Conservation (phyloP, 2,797 vertebrate genomes). For the Anguilla anguilla region DNA sequence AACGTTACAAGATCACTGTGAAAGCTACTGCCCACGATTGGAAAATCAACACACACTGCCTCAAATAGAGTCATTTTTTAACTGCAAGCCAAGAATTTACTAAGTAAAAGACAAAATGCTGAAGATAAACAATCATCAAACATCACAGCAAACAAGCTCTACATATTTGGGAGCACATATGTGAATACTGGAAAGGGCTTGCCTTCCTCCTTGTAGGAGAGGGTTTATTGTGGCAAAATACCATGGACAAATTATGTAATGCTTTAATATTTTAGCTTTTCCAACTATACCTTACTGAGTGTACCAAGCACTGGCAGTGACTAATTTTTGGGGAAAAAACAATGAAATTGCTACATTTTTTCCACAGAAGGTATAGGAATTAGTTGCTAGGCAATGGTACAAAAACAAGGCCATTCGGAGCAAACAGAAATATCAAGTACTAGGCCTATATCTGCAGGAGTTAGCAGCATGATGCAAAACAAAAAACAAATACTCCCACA, state of each 20-base stretch:
- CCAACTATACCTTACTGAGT: background rate
- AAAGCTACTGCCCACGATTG: background rate
- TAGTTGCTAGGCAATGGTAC: background rate
- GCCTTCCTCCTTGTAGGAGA: background rate
- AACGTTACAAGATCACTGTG: background rate
- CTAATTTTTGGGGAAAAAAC: background rate
- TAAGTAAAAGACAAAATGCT: background rate
- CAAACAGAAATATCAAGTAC: background rate
- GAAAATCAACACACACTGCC: too few relatives aligned
- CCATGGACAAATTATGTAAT: background rate
- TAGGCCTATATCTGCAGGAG: background rate
- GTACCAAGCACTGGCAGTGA: background rate
- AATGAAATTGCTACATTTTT: background rate
- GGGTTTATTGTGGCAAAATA: background rate
- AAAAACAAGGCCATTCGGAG: background rate
- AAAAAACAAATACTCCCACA: background rate
- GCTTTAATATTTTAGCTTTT: background rate
- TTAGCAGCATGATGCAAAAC: background rate
- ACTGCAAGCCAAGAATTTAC: background rate
- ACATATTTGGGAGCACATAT: conserved; percentile 14
- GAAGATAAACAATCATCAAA: background rate
- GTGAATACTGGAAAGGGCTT: background rate
- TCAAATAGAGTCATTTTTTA: background rate
- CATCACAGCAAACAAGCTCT: background rate
- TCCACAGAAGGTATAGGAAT: background rate